Evolutionary conservation across 2,113 vertebrate genomes (phyloP), one percentile per base, ranked within the genome.

Genomic region (Sylvietta virens): DNA sequence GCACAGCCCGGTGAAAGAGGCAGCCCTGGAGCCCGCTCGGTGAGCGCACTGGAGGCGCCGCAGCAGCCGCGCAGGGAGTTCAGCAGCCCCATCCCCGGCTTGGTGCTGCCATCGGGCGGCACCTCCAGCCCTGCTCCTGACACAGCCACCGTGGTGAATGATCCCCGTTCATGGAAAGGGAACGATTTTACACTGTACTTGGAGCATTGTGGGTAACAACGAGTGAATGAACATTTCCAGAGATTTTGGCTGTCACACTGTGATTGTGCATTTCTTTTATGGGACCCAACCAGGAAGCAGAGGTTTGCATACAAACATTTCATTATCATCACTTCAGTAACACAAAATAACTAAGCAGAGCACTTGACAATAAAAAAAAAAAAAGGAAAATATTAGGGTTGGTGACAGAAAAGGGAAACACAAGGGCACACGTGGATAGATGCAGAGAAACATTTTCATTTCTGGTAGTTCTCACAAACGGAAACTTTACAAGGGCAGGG

Each of bases 41-140:
- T 8, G 5, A 2, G 2, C 9, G 13, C 12, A 3, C 13, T 33
- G 47, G 54, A 12, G 14, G 18, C 65, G 30, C 15, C 18, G 10
- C 13, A 28, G 10, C 53, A 13, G 21, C n/a, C n/a, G n/a, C 58
- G 1, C 12, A 0, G 1, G n/a, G 37, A 26, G 22, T 2, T 35
- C 48, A 1, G 27, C 69, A 6, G 33, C 7, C 37, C 33, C 57
- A 3, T 6, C 15, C 8, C 2, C 3, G 16, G 91, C 17, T 11
- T 4, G 14, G 4, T 86, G 86, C 93, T 91, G 89, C 91, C 91
- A 56, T 42, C 82, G 5, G 19, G 26, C 0, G 44, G 74, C 61
- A 15, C 53, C 11, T 8, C 42, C 86, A 20, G 18, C 8, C 50
- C 18, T 1, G 1, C 40, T 19, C 23, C 2, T 2, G 20, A 4